These are phyloP conservation scores for Charina bottae DNA, from an alignment of 2,113 vertebrate species.

Conservation along the genomic window DNA sequence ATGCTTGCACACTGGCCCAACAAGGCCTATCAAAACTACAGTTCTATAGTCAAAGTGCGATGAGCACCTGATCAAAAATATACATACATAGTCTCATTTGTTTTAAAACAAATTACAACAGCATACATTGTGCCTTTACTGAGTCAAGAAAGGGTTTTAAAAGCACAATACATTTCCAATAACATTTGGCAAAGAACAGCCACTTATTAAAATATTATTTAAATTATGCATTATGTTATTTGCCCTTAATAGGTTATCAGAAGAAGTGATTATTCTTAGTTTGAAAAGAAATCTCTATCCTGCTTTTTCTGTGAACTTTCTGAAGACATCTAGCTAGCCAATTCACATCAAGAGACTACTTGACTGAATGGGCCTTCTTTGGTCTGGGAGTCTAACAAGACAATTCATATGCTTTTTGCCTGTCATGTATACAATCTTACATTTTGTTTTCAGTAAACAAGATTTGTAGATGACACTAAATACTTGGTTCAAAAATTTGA, in stretches of 20 bases:
- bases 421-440: not conserved
- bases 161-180: conserved; percentile 29
- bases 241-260: not conserved
- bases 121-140: conserved; percentile 20
- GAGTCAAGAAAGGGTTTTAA: conserved; percentile 30
- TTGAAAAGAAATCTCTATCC: not conserved
- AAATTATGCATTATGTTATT: conserved; percentile 21
- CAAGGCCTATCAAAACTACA: not conserved
- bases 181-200: not conserved
- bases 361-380: not conserved
- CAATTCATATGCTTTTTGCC: not conserved
- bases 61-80: conserved; percentile 44
- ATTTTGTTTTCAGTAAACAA: not conserved
- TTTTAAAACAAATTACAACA: conserved; percentile 26
- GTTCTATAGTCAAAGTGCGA: not conserved
- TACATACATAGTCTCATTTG: not conserved
- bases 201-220: not conserved
- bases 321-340: not conserved
- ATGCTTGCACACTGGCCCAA: not conserved
- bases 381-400: not conserved
- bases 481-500: not conserved
- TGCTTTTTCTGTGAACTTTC: not conserved
- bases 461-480: not conserved
- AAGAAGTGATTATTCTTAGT: not conserved
- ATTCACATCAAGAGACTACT: not conserved